Evolutionary conservation across 2,888 invertebrate species (phyloP), one percentile per base, ranked within the genome.

Genomic region (Caenorhabditis drosophilae): DNA sequence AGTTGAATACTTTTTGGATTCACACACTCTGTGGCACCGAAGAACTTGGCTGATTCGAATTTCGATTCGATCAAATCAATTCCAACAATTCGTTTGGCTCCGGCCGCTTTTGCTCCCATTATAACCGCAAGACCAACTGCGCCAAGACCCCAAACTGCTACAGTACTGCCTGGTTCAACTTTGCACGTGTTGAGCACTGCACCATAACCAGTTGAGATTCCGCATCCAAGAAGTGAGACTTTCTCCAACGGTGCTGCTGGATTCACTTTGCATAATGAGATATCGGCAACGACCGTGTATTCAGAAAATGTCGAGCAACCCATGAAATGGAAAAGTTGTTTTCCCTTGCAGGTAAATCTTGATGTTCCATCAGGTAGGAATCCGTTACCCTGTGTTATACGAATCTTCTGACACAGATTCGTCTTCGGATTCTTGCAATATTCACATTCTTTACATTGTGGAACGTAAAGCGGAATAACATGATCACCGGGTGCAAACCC

Each of bases 401-500:
- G 89, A 56, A 98, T 92, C 85, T 92, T 95, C 81, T 92, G 90
- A 84, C 98, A 99, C 12, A 99, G 87, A 87, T 99, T 99, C 0
- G 98, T 98, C 85, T 97, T 97, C 0, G 91, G 89, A 62, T 90
- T 93, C 67, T 90, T 89, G 85, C 98, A 99, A 85, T 93, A 98
- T 84, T 96, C 93, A 86, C 98, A 99, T 20, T 92, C 90, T 26
- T 90, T 89, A 85, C 98, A 99, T 86, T 99, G 96, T 0, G 98
- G 97, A 61, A 94, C 90, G 84, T 97, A 98, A 25, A 95, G 85
- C 0, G 97, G 96, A 68, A 98, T 89, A n/a, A 99, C 98, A 86
- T 94, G 93, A 85, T 98, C 97, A 53, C 91, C 90, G 35, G 90
- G 88, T 81, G 91, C 88, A 36, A 95, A 90, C 47, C 89, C 88